Base-by-base conservation (phyloP, 1,140 invertebrate genomes). In the Platyscapa corneri region DNA sequence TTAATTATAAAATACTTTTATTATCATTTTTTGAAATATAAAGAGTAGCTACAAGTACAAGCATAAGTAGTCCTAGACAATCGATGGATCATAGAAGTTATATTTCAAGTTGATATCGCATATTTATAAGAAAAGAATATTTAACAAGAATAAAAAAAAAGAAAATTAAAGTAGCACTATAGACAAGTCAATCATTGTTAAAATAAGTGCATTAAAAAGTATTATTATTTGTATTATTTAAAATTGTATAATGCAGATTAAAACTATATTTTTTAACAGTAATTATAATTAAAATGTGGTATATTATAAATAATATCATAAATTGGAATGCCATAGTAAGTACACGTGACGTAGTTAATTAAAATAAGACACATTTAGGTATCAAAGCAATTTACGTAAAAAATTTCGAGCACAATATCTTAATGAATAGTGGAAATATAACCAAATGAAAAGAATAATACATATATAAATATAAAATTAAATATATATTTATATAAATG, bases 241-340 rank as follows among this genome's bases (percentile, higher is more conserved):
- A 3, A 32, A 10, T n/a, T n/a, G n/a, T n/a, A n/a, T n/a, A n/a
- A 42, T 18, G 37, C 37, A 42, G 5, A 74, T 42, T 74, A 6
- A 0, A 23, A 74, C 42, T 42, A 3, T 42, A 42, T 42, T 74
- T 74, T 70, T 20, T 37, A 42, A 42, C 42, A n/a, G 23, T 42
- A 42, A 42, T 74, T 74, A 42, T 74, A 74, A 74, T 74, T 42
- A 74, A 74, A 74, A 74, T 1, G n/a, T 7, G 30, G 16, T 42
- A n/a, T 12, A 18, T 74, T 1, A 74, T 74, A 74, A 74, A 74
- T n/a, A 74, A 70, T 37, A 70, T 70, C 34, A 23, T 14, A 32
- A 70, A 16, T 37, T 20, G 23, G 67, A 37, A 37, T 37, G 37
- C 14, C 34, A 39, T 70, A 70, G 32, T 70, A 70, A 42, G 18